A percentile compares a stretch with the other conserved stretches of the same genome.
Evolutionary conservation across 2,797 vertebrate species (phyloP).

Genomic region (Neostethus bicornis): DNA sequence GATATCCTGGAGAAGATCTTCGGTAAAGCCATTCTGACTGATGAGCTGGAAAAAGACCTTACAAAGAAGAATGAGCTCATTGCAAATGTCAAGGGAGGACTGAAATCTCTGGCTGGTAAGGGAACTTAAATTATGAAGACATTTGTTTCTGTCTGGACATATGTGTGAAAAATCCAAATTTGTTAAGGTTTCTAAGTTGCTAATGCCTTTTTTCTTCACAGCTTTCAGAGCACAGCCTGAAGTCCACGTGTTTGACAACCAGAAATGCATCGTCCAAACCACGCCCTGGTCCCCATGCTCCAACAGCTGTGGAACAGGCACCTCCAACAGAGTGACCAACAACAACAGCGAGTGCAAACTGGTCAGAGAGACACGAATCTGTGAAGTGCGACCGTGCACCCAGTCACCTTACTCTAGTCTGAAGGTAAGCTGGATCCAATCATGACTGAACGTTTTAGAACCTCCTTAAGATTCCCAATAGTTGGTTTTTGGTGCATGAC

Average conservation of each 20-base stretch:
- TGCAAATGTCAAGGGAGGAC: slow-evolving; percentile 84
- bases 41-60: slow-evolving; percentile 88
- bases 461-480: slow-evolving; percentile 3
- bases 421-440: slow-evolving; percentile 83
- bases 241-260: slow-evolving; percentile 84
- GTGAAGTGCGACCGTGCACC: slow-evolving; percentile 94
- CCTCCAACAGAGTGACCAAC: slow-evolving; percentile 96
- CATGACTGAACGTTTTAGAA: slow-evolving; percentile 2
- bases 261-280: slow-evolving; percentile 95
- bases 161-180: not conserved
- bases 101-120: slow-evolving; percentile 94
- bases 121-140: slow-evolving; percentile 49
- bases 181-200: slow-evolving; percentile 4
- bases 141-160: slow-evolving; percentile 5
- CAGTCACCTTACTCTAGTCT: slow-evolving; percentile 87
- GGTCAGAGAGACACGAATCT: slow-evolving; percentile 94
- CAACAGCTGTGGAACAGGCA: slow-evolving; percentile 94
- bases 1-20: slow-evolving; percentile 80
- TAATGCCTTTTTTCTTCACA: slow-evolving; percentile 66
- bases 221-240: slow-evolving; percentile 88
- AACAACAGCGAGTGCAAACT: slow-evolving; percentile 93
- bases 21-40: slow-evolving; percentile 79
- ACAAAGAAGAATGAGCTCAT: slow-evolving; percentile 95
- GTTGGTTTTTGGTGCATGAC: slow-evolving; percentile 2
- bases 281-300: slow-evolving; percentile 98